Base-by-base conservation (phyloP, 2,888 invertebrate genomes). In the Dasysyrphus albostriatus region DNA sequence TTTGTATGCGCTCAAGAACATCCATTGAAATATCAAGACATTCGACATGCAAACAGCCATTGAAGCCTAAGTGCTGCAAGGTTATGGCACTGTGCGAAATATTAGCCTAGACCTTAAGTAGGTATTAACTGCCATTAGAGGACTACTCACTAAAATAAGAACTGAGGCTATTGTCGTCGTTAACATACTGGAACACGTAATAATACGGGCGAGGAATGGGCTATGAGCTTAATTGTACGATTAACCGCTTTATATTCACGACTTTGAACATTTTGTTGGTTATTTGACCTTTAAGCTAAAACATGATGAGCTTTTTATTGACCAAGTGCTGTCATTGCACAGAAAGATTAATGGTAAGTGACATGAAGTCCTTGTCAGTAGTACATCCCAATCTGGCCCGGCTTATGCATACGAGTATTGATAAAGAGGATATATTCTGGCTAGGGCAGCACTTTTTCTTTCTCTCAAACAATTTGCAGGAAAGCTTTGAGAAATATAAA, bases 211-310 rank as follows among this genome's bases (percentile, higher is more conserved):
- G 32, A 61, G 47, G 51, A 51, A 32, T 56, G n/a, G 14, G 44
- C 29, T 29, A 7, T 29, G 19, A 59, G 32, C 32, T 65, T 16
- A 65, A 19, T 54, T 44, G 16, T 37, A 69, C 83, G 44, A 61
- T 74, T 69, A 83, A 79, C 58, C 16, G 39, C 59, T 78, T 67
- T 78, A 69, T 73, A 74, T 79, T 61, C 37, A 56, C 69, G 14
- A 61, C 61, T 14, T 59, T 83, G 47, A n/a, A 72, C 16, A 56
- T 67, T 65, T 37, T 65, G 63, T 59, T n/a, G 16, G 37, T 65
- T 39, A 12, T 72, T 65, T 14, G 56, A 58, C 79, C 65, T 79
- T 49, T 73, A 49, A 65, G 39, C 47, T 37, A 29, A 37, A 42
- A 58, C 56, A 73, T 73, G 39, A 42, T 32, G 56, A 65, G 37